Conservation (phyloP, 2,113 vertebrate species). For the Dolichallabes microphthalmus region DNA sequence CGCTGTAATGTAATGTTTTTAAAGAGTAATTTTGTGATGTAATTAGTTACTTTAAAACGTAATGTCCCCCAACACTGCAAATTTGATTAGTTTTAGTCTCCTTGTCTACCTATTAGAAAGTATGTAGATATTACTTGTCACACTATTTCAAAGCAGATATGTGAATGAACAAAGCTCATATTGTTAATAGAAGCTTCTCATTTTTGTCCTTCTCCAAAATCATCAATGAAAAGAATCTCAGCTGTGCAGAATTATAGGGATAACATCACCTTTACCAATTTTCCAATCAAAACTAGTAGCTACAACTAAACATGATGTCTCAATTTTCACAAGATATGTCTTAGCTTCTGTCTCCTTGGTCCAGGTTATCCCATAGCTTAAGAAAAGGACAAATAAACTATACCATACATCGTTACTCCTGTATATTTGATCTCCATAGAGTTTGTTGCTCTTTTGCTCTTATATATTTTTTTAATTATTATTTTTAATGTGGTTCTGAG, state of each 20-base stretch:
- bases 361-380: not conserved
- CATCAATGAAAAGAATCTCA: not conserved
- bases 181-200: not conserved
- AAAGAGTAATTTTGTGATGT: no score
- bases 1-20: no score
- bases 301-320: not conserved
- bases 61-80: not conserved
- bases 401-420: not conserved
- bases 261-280: not conserved
- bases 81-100: not conserved
- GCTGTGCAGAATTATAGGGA: not conserved
- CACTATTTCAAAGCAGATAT: not conserved
- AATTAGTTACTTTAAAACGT: no score
- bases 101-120: not conserved
- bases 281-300: not conserved
- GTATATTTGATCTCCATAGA: not conserved
- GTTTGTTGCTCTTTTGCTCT: not conserved
- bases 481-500: not conserved
- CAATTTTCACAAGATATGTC: not conserved
- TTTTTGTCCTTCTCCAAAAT: not conserved
- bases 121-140: not conserved
- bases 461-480: no score
- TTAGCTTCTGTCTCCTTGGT: not conserved
- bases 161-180: not conserved
- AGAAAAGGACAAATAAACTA: not conserved